Conservation (phyloP, 2,113 vertebrate genomes). For the Toxostoma redivivum region DNA sequence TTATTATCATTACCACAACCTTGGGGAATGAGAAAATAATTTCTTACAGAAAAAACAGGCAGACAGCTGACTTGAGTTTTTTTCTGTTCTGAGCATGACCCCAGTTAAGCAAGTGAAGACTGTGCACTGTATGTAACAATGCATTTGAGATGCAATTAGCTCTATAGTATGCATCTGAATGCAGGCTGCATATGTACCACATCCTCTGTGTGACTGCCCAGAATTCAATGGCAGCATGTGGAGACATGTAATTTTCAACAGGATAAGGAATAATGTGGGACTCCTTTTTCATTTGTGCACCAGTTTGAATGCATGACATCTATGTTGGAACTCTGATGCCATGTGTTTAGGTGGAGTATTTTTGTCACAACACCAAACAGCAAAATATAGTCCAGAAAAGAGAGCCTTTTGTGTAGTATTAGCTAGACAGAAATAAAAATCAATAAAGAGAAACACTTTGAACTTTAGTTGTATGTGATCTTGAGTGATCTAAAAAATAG, state of each 20-base stretch:
- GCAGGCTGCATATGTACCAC: not conserved
- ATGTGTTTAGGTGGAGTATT: too few relatives aligned
- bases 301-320: not conserved
- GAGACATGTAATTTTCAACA: not conserved
- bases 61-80: not conserved
- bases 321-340: not conserved
- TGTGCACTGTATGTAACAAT: rapidly evolving
- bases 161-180: not conserved
- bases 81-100: not conserved
- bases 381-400: not conserved
- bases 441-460: not conserved
- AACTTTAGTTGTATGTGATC: not conserved
- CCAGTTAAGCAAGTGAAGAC: not conserved
- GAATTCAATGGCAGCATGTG: not conserved
- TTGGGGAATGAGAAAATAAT: not conserved
- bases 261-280: not conserved
- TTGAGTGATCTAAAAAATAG: not conserved
- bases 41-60: not conserved
- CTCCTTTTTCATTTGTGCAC: not conserved
- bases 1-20: not conserved
- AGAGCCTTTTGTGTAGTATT: not conserved
- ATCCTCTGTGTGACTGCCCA: not conserved
- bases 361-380: not conserved
- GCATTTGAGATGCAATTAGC: not conserved
- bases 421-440: not conserved